Conservation (phyloP, 2,888 invertebrate genomes). For the Scaptomyza caliginosa region DNA sequence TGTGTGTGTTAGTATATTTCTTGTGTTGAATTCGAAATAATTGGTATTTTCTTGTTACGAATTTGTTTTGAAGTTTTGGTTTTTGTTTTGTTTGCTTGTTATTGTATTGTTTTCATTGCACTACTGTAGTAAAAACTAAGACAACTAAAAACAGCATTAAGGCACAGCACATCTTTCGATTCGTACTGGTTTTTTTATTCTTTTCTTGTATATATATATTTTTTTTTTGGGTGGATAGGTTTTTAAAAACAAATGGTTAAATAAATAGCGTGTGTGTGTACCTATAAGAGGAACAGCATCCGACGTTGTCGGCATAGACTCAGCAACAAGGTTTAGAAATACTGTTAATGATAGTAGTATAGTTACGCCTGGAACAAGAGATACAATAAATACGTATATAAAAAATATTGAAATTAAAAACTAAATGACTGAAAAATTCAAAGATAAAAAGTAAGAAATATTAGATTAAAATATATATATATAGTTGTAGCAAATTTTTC, state of each 20-base stretch:
- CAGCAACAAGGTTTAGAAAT: slow-evolving; percentile 98
- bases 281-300: slow-evolving; percentile 93
- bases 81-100: slow-evolving; percentile 34
- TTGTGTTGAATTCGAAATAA: slow-evolving; percentile 62
- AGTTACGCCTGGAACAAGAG: slow-evolving; percentile 93
- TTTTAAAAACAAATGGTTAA: slow-evolving; percentile 25
- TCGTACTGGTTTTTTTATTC: slow-evolving; percentile 7
- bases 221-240: slow-evolving; percentile 15
- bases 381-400: slow-evolving; percentile 74
- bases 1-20: background rate
- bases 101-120: slow-evolving; percentile 63
- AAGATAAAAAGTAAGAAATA: slow-evolving; percentile 61
- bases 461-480: slow-evolving; percentile 39
- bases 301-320: slow-evolving; percentile 96
- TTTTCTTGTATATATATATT: slow-evolving; percentile 9
- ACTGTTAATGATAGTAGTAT: slow-evolving; percentile 98
- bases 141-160: slow-evolving; percentile 75
- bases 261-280: slow-evolving; percentile 84
- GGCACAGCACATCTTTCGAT: slow-evolving; percentile 55
- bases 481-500: slow-evolving; percentile 25
- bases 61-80: slow-evolving; percentile 35
- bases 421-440: slow-evolving; percentile 63
- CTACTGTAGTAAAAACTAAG: slow-evolving; percentile 78
- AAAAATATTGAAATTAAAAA: slow-evolving; percentile 75
- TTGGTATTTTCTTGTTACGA: slow-evolving; percentile 70